These are phyloP conservation scores for Erpobdella octoculata DNA, from an alignment of 2,888 invertebrate species.

Conservation along the genomic window DNA sequence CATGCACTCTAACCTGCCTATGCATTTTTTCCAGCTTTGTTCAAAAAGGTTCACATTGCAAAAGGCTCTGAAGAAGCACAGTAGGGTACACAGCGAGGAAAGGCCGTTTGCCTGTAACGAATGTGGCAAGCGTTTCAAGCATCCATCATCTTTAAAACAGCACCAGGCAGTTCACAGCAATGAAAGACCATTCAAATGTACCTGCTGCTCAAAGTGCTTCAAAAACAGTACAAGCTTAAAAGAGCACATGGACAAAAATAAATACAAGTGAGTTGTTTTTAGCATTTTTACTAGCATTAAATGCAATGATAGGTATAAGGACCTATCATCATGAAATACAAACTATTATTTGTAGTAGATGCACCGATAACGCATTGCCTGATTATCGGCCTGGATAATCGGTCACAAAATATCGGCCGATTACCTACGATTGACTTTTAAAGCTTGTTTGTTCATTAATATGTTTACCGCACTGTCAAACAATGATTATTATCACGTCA, in stretches of 20 bases:
- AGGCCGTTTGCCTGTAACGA: neutral
- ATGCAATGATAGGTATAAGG: too few relatives aligned
- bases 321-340: too few relatives aligned
- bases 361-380: too few relatives aligned
- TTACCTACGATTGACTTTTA: too few relatives aligned
- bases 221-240: neutral
- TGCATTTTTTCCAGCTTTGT: neutral
- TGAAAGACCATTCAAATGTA: slow-evolving; percentile 15
- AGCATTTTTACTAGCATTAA: too few relatives aligned
- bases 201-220: slow-evolving; percentile 23
- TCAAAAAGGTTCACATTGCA: slow-evolving; percentile 11
- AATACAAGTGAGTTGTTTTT: slow-evolving; percentile 11
- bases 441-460: too few relatives aligned
- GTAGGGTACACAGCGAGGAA: neutral
- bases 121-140: slow-evolving; percentile 12
- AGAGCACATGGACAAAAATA: slow-evolving; percentile 18
- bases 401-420: too few relatives aligned
- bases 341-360: too few relatives aligned
- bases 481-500: too few relatives aligned
- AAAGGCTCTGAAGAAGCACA: slow-evolving; percentile 11
- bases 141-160: neutral
- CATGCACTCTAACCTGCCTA: too few relatives aligned
- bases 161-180: slow-evolving; percentile 17
- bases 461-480: too few relatives aligned
- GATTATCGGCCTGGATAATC: too few relatives aligned